Percentiles rank a stretch among this genome's conserved stretches.
phyloP scores from a whole-genome alignment of 1,140 invertebrate species.

The Lasioglossum baleicum region DNA sequence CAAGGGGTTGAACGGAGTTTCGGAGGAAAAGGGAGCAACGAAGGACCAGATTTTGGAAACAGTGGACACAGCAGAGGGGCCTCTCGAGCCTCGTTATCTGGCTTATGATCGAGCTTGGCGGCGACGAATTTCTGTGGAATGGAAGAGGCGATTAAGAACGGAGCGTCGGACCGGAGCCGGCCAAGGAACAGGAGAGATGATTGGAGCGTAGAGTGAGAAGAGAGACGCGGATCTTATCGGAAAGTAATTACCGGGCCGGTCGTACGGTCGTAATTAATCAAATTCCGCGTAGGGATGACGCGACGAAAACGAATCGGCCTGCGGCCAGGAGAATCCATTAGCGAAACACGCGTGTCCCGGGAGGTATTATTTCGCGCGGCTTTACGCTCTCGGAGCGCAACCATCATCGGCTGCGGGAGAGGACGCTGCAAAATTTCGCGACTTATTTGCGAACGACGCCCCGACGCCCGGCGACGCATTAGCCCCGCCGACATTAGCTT shows the following conservation, averaged over 20 bases:
- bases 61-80: no score
- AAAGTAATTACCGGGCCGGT: conserved; percentile 74
- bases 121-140: conserved; percentile 60
- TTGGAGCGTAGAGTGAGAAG: conserved; percentile 49
- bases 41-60: no score
- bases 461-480: conserved; percentile 23
- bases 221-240: conserved; percentile 68
- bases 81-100: conserved; percentile 22
- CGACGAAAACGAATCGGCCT: conserved; percentile 73
- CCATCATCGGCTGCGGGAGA: not conserved
- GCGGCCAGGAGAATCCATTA: conserved; percentile 73
- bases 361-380: conserved; percentile 56
- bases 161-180: conserved; percentile 4
- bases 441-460: conserved; percentile 1
- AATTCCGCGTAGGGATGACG: conserved; percentile 75
- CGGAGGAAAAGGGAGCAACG: no score
- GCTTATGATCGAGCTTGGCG: conserved; percentile 42
- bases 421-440: no score
- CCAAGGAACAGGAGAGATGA: conserved; percentile 43
- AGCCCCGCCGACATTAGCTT: conserved; percentile 54
- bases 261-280: conserved; percentile 74
- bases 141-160: not conserved
- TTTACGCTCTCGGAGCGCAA: not conserved
- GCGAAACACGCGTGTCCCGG: conserved; percentile 68
- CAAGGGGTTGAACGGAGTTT: no score